Evolutionary conservation across 2,888 invertebrate species (phyloP).

Genomic region (Oligia strigilis): DNA sequence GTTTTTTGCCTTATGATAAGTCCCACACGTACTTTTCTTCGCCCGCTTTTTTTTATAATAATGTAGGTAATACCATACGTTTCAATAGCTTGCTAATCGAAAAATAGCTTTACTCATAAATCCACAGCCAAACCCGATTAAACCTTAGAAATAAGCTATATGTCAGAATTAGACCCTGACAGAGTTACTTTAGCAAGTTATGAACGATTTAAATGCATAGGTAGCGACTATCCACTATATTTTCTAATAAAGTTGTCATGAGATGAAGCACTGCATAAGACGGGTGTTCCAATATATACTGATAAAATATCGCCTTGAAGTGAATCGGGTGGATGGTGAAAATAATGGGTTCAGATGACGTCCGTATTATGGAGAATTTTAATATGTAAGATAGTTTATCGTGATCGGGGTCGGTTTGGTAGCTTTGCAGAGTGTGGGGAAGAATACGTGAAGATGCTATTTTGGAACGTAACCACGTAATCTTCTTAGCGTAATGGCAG

Average conservation of each 20-base stretch:
- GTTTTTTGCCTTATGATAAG: no score
- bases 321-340: conserved; percentile 25
- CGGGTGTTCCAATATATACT: conserved; percentile 53
- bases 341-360: conserved; percentile 44
- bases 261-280: conserved; percentile 60
- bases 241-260: conserved; percentile 69
- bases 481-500: no score
- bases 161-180: conserved; percentile 41
- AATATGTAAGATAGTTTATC: conserved; percentile 36
- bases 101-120: background rate
- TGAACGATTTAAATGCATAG: conserved; percentile 68
- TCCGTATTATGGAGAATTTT: conserved; percentile 23
- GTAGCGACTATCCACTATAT: conserved; percentile 61
- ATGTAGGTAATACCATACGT: background rate
- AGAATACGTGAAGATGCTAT: background rate
- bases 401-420: conserved; percentile 16
- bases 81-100: background rate
- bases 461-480: background rate
- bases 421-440: background rate
- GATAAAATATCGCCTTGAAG: conserved; percentile 53
- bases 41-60: background rate
- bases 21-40: background rate
- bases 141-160: conserved; percentile 30
- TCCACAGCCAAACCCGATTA: background rate
- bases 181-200: conserved; percentile 57